A percentile compares a stretch with the other conserved stretches of the same genome.
Evolutionary conservation across 1,140 invertebrate species (phyloP).

Genomic region (Heliconius nattereri): DNA sequence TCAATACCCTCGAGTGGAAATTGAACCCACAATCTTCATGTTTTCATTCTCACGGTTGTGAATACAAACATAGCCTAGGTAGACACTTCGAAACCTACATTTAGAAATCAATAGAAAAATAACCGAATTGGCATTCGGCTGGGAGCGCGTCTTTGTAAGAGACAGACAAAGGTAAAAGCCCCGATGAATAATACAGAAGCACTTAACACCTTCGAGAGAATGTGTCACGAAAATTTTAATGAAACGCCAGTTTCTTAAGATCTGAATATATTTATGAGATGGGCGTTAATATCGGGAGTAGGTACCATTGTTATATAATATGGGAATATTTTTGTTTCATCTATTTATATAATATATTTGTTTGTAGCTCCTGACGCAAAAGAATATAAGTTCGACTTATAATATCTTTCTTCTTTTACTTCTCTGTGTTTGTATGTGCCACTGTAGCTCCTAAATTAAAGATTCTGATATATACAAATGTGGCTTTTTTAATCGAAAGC

Average conservation of each 20-base stretch:
- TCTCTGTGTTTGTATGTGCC: too few species aligned
- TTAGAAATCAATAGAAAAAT: constrained; percentile 1
- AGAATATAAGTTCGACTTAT: too few species aligned
- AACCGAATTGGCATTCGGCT: background rate
- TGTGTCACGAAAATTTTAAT: constrained; percentile 44
- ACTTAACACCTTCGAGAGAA: constrained; percentile 41
- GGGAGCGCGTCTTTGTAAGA: background rate
- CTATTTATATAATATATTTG: too few species aligned
- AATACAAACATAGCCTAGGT: too few species aligned
- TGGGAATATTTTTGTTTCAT: background rate
- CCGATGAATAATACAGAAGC: constrained; percentile 45
- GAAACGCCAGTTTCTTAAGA: constrained; percentile 28
- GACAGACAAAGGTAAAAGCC: constrained; percentile 29
- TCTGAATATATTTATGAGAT: constrained; percentile 20
- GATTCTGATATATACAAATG: too few species aligned
- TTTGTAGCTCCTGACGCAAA: too few species aligned
- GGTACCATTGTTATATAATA: background rate
- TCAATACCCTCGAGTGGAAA: background rate
- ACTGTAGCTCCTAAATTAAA: too few species aligned
- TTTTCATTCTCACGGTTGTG: background rate
- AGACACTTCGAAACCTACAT: background rate
- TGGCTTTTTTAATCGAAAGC: too few species aligned
- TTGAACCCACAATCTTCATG: background rate
- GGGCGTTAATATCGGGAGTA: background rate
- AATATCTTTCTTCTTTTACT: too few species aligned